Evolutionary conservation across 2,797 vertebrate genomes (phyloP).

Genomic region (Sebastes taczanowskii): DNA sequence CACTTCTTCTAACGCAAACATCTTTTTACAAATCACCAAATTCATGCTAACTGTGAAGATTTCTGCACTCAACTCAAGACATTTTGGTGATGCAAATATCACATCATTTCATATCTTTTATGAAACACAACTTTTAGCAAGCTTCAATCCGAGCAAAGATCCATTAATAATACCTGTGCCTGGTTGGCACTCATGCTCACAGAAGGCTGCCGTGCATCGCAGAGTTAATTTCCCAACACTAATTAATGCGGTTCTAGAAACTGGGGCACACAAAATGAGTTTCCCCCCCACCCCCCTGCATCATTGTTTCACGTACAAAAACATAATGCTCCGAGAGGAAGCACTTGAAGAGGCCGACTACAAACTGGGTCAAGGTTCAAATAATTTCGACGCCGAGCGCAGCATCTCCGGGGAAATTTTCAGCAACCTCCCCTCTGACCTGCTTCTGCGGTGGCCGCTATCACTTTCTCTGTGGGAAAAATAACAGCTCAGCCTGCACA

Average conservation of each 20-base stretch:
- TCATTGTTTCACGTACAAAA: conserved; percentile 52
- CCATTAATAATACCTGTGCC: not conserved
- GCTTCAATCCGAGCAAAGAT: not conserved
- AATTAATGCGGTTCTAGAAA: conserved; percentile 69
- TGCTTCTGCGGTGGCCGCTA: conserved; percentile 17
- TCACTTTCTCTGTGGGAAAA: conserved; percentile 28
- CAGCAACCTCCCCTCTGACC: conserved; percentile 37
- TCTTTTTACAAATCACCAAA: not conserved
- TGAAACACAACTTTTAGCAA: not conserved
- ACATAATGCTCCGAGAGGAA: conserved; percentile 29
- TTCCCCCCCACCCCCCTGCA: not conserved
- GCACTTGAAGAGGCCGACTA: conserved; percentile 37
- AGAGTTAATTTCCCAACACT: conserved; percentile 60
- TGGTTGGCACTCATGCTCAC: conserved; percentile 21
- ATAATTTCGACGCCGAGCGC: conserved; percentile 36
- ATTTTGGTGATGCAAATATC: not conserved
- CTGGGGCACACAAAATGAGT: conserved; percentile 65
- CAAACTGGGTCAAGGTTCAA: conserved; percentile 67
- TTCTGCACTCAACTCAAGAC: not conserved
- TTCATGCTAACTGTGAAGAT: not conserved
- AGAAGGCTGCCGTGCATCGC: conserved; percentile 13
- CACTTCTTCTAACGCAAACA: not conserved
- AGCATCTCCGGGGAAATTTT: conserved; percentile 50
- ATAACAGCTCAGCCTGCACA: conserved; percentile 9
- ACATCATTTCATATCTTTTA: not conserved